These are phyloP conservation scores for Rhodeus uyekii DNA, from an alignment of 2,797 vertebrate genomes.

Conservation along the genomic window DNA sequence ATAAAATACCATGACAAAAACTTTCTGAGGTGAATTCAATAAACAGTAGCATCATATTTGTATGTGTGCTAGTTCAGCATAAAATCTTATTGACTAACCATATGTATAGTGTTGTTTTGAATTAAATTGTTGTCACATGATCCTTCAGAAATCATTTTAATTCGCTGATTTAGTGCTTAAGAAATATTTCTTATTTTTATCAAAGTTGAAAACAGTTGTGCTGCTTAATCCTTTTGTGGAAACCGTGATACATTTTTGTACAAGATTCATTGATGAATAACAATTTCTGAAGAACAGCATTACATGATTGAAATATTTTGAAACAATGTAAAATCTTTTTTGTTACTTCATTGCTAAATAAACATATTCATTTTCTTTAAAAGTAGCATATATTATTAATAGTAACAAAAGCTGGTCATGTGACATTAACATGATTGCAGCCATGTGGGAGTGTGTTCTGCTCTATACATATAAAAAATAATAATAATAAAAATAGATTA, in stretches of 20 bases:
- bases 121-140: neutral
- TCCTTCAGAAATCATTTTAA: too few species aligned
- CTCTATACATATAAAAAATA: neutral
- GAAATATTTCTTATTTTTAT: neutral
- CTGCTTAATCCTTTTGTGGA: too few species aligned
- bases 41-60: neutral
- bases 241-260: neutral
- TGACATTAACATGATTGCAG: neutral
- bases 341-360: too few species aligned
- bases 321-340: too few species aligned
- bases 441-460: neutral
- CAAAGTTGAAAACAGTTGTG: neutral
- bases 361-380: too few species aligned
- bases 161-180: too few species aligned
- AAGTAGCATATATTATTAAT: neutral
- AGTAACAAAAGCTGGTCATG: neutral
- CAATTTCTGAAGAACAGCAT: neutral
- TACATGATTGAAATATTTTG: neutral
- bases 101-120: neutral
- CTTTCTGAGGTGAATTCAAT: neutral
- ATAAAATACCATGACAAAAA: slow-evolving; percentile 10
- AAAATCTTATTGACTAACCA: neutral
- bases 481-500: too few species aligned
- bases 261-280: neutral
- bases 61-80: neutral